Base-by-base conservation (phyloP, 1,140 invertebrate genomes). In the Aphelinus certus region DNA sequence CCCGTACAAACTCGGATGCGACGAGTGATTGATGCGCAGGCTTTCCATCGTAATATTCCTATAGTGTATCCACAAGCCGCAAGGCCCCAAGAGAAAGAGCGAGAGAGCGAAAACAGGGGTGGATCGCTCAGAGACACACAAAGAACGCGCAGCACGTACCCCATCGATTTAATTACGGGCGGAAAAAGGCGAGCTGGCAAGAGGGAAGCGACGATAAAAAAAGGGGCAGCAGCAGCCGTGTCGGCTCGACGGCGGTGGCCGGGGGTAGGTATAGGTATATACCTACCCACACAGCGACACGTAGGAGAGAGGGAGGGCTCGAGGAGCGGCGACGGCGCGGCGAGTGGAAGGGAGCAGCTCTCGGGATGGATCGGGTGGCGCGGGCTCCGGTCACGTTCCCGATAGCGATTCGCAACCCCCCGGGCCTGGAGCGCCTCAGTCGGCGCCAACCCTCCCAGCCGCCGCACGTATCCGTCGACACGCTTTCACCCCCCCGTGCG, bases 361-460 rank as follows among this genome's bases (percentile, higher is more conserved):
- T 10, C 76, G 73, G 73, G 78, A 76, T 78, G 81, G 82, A 82
- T 83, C 82, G 79, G 79, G 73, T 77, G 77, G 57, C 71, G 76
- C 78, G 81, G 71, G 71, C 77, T 69, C 75, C 77, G 76, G 82
- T 83, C 81, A 83, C 81, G 81, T 83, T 26, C 78, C 51, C 80
- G 78, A 83, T 81, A 81, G 82, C 78, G 77, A 82, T 81, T 83
- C 79, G 82, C 79, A 81, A 81, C 79, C 79, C 82, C 79, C 76
- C 76, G 79, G 76, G 73, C 58, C 73, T 71, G 74, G 75, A 26
- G 26, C 26, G 26, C 26, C 69, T 26, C 26, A 26, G 26, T 26
- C 26, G 26, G 26, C 26, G 26, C 26, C 26, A 26, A 26, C 26
- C 26, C 26, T 26, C 26, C 26, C 26, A 26, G 26, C 26, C 26